Evolutionary conservation across 1,140 invertebrate species (phyloP).

Genomic region (Akabosia matsudoensis): DNA sequence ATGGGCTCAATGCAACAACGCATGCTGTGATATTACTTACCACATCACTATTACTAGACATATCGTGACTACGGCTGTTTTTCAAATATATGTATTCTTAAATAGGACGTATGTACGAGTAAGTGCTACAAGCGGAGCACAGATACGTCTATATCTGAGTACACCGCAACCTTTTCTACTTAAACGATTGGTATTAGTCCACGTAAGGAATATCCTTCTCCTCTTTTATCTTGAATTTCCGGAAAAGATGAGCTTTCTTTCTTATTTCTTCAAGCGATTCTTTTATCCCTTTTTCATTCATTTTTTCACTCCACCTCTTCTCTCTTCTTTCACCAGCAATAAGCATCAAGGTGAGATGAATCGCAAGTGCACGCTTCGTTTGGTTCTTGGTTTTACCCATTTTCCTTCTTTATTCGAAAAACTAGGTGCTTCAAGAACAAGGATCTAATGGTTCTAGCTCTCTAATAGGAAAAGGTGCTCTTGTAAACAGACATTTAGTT

Average conservation of each 20-base stretch:
- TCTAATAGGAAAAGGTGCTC: no score
- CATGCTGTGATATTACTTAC: not conserved
- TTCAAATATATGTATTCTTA: no score
- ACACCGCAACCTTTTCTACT: not conserved
- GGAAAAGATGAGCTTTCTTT: slow-evolving; percentile 23
- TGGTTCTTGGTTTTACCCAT: not conserved
- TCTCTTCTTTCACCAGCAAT: not conserved
- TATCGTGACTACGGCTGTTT: not conserved
- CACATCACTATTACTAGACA: not conserved
- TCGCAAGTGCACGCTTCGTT: not conserved
- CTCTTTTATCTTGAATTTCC: slow-evolving; percentile 23
- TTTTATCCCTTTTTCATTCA: not conserved
- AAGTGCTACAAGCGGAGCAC: not conserved
- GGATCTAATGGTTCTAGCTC: no score
- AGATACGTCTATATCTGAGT: not conserved
- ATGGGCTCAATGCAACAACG: not conserved
- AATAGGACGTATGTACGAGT: no score
- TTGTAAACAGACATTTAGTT: no score
- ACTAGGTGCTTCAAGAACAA: no score
- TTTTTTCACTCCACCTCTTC: not conserved
- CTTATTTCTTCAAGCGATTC: slow-evolving; percentile 20
- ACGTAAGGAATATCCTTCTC: no score
- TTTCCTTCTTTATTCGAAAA: not conserved
- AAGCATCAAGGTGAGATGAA: not conserved
- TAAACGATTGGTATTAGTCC: no score